A percentile compares a stretch with the other conserved stretches of the same genome.
These are phyloP conservation scores for Andrena chrysosceles DNA, from an alignment of 2,888 invertebrate genomes.

Conservation along the genomic window DNA sequence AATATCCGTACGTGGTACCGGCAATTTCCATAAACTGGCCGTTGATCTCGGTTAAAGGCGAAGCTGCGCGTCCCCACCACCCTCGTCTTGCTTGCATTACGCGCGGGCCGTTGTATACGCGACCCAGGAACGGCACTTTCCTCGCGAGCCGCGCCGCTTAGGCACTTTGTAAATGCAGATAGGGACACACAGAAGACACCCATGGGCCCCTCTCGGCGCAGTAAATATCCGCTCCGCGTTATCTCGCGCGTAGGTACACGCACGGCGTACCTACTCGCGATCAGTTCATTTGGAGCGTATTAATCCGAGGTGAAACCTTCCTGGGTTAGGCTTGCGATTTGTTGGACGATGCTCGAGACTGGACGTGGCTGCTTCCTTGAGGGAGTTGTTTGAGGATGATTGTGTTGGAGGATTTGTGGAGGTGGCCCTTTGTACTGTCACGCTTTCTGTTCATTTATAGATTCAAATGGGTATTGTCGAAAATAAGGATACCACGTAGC, in stretches of 20 bases:
- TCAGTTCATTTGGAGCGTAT: conserved; percentile 57
- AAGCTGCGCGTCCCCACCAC: conserved; percentile 7
- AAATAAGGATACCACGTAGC: too few species aligned
- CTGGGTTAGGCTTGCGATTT: conserved; percentile 25
- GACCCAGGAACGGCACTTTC: conserved; percentile 8
- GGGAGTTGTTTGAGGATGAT: neutral
- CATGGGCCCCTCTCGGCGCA: neutral
- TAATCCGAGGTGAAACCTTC: conserved; percentile 41
- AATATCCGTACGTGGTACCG: conserved; percentile 76
- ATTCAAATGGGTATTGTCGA: too few species aligned
- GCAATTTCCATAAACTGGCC: conserved; percentile 78
- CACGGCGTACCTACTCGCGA: conserved; percentile 23
- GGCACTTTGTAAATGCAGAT: conserved; percentile 44
- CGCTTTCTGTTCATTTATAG: too few species aligned
- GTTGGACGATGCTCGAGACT: conserved; percentile 5
- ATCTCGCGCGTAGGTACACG: conserved; percentile 48
- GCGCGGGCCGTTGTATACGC: neutral
- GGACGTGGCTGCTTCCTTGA: neutral
- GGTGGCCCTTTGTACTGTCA: too few species aligned
- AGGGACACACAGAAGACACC: conserved; percentile 20
- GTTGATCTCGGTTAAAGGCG: conserved; percentile 54
- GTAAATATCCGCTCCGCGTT: conserved; percentile 47
- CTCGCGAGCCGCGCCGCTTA: neutral
- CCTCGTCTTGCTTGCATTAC: conserved; percentile 41
- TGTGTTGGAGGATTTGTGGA: too few species aligned